Conservation (phyloP, 2,888 invertebrate species). For the Unio delphinus region DNA sequence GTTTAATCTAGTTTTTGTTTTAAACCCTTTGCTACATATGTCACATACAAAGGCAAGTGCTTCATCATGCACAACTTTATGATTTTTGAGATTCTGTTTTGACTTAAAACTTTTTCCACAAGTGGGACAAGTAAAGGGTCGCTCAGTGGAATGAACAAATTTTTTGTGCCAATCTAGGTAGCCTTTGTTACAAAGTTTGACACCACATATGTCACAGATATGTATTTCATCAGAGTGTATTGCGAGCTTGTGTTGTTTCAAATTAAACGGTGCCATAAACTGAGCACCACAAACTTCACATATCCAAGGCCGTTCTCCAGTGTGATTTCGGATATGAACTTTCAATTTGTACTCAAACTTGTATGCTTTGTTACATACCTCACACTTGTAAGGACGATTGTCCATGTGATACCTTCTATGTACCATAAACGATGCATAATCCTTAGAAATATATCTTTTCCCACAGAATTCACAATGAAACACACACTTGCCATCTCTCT, state of each 20-base stretch:
- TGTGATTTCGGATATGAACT: slow-evolving; percentile 12
- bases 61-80: slow-evolving; percentile 21
- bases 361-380: slow-evolving; percentile 12
- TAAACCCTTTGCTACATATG: slow-evolving; percentile 25
- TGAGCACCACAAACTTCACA: too few species aligned
- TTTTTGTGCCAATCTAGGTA: slow-evolving; percentile 19
- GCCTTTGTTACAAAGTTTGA: slow-evolving; percentile 11
- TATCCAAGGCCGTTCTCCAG: too few species aligned
- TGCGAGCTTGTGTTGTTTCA: too few species aligned
- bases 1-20: too few species aligned
- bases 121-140: slow-evolving; percentile 17
- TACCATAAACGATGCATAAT: too few species aligned
- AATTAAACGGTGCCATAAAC: too few species aligned
- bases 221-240: too few species aligned
- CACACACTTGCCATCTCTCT: too few species aligned
- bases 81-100: slow-evolving; percentile 27
- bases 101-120: slow-evolving; percentile 25
- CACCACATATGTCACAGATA: slow-evolving; percentile 19
- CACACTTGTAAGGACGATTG: slow-evolving; percentile 10
- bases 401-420: slow-evolving; percentile 8
- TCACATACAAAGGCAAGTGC: slow-evolving; percentile 21
- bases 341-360: slow-evolving; percentile 14
- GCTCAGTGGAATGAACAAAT: slow-evolving; percentile 21
- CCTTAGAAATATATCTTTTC: too few species aligned
- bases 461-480: too few species aligned